Evolutionary conservation across 1,140 invertebrate species (phyloP).

Genomic region (Sycophaga agraensis): DNA sequence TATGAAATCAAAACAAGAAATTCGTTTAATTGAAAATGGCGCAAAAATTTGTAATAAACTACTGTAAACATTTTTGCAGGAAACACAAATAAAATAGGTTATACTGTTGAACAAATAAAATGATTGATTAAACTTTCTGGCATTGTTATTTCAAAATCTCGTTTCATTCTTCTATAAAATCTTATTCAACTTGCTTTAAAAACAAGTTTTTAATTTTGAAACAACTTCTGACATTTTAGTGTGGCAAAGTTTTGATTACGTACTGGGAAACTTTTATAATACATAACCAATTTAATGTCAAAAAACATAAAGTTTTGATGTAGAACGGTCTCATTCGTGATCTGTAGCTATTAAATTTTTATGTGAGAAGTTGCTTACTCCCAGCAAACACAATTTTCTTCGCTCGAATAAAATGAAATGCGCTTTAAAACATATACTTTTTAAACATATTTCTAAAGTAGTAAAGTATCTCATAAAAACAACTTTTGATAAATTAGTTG

Average conservation of each 20-base stretch:
- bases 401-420: conserved; percentile 31
- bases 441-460: conserved; percentile 11
- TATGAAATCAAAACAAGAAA: too few relatives aligned
- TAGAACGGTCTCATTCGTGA: conserved; percentile 33
- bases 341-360: conserved; percentile 33
- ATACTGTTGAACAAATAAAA: conserved; percentile 1
- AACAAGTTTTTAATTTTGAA: conserved; percentile 32
- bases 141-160: conserved; percentile 16
- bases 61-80: too few relatives aligned
- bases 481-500: conserved; percentile 9
- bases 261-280: conserved; percentile 30
- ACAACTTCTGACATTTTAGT: conserved; percentile 30
- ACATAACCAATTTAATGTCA: conserved; percentile 33
- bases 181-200: conserved; percentile 30
- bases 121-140: conserved; percentile 25
- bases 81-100: too few relatives aligned
- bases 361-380: conserved; percentile 32
- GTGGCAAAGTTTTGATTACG: conserved; percentile 29
- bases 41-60: too few relatives aligned
- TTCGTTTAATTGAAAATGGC: too few relatives aligned
- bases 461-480: conserved; percentile 12
- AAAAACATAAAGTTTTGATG: conserved; percentile 33
- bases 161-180: conserved; percentile 26
- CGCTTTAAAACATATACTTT: conserved; percentile 28
- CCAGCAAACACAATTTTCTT: conserved; percentile 30